phyloP scores from a whole-genome alignment of 2,888 invertebrate species.

The Hetaerina titia region DNA sequence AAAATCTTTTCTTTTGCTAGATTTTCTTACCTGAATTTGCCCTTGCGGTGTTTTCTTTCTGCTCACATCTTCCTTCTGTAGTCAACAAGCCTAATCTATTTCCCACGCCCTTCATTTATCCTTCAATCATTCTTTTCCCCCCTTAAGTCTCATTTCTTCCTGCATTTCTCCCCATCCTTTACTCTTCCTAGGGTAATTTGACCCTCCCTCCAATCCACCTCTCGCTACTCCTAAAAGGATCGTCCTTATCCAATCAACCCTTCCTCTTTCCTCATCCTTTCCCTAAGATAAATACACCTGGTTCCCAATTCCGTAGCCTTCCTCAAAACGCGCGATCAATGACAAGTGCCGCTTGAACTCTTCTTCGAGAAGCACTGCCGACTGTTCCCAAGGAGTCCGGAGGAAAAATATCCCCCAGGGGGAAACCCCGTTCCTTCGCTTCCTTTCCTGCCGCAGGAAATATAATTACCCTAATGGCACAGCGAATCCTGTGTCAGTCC shows the following conservation, averaged over 20 bases:
- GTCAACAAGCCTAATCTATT: no score
- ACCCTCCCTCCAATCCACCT: neutral
- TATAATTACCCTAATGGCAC: slow-evolving; percentile 46
- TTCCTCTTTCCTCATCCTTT: neutral
- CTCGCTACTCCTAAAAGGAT: neutral
- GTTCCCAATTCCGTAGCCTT: neutral
- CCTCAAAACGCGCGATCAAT: slow-evolving; percentile 25
- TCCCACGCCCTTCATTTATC: neutral
- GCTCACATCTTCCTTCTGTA: no score
- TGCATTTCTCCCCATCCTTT: neutral
- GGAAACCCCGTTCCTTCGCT: neutral
- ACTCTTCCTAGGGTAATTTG: neutral
- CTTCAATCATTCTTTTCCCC: neutral
- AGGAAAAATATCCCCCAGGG: neutral
- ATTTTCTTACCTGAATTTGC: no score
- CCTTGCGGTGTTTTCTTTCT: no score
- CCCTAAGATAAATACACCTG: neutral
- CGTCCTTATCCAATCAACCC: neutral
- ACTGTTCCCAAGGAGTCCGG: neutral
- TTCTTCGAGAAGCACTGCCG: neutral
- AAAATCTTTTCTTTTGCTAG: no score
- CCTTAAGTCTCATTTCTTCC: neutral
- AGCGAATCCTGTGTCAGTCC: neutral
- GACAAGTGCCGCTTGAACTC: slow-evolving; percentile 45
- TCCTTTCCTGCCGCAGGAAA: neutral